Percentiles rank a stretch among this genome's conserved stretches.
These are phyloP conservation scores for Oikopleura albicans DNA, from an alignment of 23 tunicate species.

Conservation along the genomic window DNA sequence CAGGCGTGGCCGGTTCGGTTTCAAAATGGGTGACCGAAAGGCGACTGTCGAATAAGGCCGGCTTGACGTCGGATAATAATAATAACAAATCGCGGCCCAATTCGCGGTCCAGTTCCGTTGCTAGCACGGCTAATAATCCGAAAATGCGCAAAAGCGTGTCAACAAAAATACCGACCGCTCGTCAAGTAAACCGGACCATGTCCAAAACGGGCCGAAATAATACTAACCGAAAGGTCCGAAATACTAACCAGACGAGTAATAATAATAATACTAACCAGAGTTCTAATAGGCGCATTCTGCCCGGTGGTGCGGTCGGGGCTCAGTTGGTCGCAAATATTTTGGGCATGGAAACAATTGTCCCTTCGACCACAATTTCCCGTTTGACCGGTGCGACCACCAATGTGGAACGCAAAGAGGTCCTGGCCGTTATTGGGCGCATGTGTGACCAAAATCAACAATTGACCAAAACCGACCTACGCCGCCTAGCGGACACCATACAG, in stretches of 20 bases:
- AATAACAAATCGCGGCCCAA: not conserved
- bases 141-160: not conserved
- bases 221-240: no score
- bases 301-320: not conserved
- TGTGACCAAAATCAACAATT: not conserved
- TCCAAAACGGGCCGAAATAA: no score
- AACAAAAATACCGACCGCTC: no score
- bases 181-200: no score
- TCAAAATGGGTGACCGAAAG: not conserved
- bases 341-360: not conserved
- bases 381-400: slow-evolving; percentile 5
- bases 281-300: not conserved
- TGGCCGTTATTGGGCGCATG: not conserved
- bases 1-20: not conserved
- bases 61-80: not conserved
- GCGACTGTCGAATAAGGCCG: not conserved
- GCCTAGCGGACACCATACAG: not conserved
- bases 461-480: not conserved
- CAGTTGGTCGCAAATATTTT: not conserved
- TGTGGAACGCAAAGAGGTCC: not conserved
- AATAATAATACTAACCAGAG: not conserved
- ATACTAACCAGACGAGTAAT: no score
- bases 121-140: not conserved
- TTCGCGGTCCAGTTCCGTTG: not conserved
- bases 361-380: not conserved